Evolutionary conservation across 1,140 invertebrate genomes (phyloP).

Genomic region (Anadara kagoshimensis): DNA sequence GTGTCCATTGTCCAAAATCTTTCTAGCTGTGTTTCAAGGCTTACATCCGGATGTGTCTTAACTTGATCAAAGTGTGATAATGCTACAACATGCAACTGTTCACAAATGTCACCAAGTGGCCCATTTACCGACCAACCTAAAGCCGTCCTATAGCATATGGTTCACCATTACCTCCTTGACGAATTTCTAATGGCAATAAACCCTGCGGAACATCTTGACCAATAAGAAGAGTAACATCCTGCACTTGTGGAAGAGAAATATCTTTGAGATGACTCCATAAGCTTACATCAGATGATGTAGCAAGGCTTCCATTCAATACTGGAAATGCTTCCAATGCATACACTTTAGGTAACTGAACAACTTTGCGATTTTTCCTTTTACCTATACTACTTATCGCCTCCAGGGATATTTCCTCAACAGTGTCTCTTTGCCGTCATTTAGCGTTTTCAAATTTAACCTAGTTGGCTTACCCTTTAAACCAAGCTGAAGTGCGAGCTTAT

Average conservation of each 20-base stretch:
- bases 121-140: conserved; percentile 19
- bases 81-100: not conserved
- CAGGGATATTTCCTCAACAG: not conserved
- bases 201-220: not conserved
- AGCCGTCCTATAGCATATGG: conserved; percentile 12
- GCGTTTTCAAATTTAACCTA: conserved; percentile 2
- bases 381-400: not conserved
- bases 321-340: conserved; percentile 15
- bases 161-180: not conserved
- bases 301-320: not conserved
- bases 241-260: not conserved
- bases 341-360: not conserved
- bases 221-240: conserved; percentile 11
- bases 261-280: not conserved
- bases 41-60: not conserved
- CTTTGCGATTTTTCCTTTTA: not conserved
- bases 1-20: conserved; percentile 16
- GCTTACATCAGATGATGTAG: not conserved
- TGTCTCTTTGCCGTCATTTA: not conserved
- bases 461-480: not conserved
- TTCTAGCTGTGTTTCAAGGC: not conserved
- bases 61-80: no score
- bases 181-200: conserved; percentile 8
- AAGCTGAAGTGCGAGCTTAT: not conserved
- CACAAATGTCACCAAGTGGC: not conserved